Conservation (phyloP, 2,888 invertebrate species). For the Drosophila algonquin region DNA sequence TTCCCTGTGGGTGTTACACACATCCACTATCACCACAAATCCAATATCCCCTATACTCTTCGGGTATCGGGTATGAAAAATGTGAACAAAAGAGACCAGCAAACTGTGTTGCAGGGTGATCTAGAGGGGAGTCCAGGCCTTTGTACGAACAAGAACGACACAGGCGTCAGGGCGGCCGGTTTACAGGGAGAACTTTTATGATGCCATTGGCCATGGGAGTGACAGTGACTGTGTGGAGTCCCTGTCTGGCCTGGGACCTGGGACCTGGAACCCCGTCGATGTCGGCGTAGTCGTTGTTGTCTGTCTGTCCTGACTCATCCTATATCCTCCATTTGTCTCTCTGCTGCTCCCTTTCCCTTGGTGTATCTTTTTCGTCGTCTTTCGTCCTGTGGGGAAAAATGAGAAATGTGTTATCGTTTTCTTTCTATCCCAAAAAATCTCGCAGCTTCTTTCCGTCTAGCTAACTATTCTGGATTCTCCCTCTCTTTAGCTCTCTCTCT, state of each 20-base stretch:
- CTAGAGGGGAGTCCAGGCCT: not conserved
- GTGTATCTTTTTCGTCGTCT: not conserved
- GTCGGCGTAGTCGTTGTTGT: slow-evolving; percentile 41
- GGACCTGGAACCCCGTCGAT: slow-evolving; percentile 10
- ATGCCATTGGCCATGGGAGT: slow-evolving; percentile 75
- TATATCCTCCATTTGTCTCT: not conserved
- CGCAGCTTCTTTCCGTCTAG: slow-evolving; percentile 3
- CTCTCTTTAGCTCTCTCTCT: too few species aligned
- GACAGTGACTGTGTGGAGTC: slow-evolving; percentile 48
- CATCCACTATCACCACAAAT: too few species aligned
- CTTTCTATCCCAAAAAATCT: not conserved
- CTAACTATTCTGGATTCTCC: slow-evolving; percentile 2
- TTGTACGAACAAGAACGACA: slow-evolving; percentile 20
- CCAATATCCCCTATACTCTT: too few species aligned
- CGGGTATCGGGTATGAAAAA: slow-evolving; percentile 35
- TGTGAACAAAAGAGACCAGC: slow-evolving; percentile 66
- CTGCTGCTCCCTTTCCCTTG: not conserved
- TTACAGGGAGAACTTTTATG: slow-evolving; percentile 60
- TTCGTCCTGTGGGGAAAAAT: not conserved
- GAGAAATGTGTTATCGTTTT: not conserved
- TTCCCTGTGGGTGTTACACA: too few species aligned
- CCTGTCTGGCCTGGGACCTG: slow-evolving; percentile 66
- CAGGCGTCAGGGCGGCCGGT: slow-evolving; percentile 29
- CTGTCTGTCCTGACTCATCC: slow-evolving; percentile 33
- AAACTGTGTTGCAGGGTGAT: slow-evolving; percentile 13